phyloP scores from a whole-genome alignment of 2,888 invertebrate genomes.

The Drosophila aldrichi region DNA sequence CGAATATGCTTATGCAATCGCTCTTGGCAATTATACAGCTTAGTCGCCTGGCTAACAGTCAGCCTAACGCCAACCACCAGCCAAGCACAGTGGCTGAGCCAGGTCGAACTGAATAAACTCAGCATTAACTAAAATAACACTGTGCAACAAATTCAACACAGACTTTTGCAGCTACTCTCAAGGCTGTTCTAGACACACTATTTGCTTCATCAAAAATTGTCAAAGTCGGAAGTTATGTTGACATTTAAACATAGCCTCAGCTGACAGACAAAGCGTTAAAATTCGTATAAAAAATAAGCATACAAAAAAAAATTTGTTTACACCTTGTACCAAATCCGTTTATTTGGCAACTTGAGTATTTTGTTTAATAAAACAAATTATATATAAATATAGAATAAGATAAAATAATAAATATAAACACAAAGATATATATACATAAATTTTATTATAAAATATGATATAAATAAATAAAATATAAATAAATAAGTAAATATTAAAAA shows the following conservation, averaged over 20 bases:
- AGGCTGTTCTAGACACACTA: neutral
- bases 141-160: neutral
- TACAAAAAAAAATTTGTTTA: neutral
- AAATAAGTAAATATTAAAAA: too few relatives aligned
- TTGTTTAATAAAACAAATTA: neutral
- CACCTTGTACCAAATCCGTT: neutral
- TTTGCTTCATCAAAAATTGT: neutral
- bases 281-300: neutral
- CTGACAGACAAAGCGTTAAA: neutral
- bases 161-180: neutral
- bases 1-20: conserved; percentile 63
- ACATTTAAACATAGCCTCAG: neutral
- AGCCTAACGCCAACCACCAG: conserved; percentile 48
- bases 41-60: conserved; percentile 62
- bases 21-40: conserved; percentile 63
- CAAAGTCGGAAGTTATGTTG: conserved; percentile 10
- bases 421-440: too few relatives aligned
- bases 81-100: conserved; percentile 10
- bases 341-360: neutral
- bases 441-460: too few relatives aligned
- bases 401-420: too few relatives aligned
- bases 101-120: neutral
- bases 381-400: too few relatives aligned
- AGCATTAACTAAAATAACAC: neutral
- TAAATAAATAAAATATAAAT: too few relatives aligned